Percentiles rank a stretch among this genome's conserved stretches.
These are phyloP conservation scores for Antechinus flavipes DNA, from an alignment of 2,113 vertebrate genomes.

Conservation along the genomic window DNA sequence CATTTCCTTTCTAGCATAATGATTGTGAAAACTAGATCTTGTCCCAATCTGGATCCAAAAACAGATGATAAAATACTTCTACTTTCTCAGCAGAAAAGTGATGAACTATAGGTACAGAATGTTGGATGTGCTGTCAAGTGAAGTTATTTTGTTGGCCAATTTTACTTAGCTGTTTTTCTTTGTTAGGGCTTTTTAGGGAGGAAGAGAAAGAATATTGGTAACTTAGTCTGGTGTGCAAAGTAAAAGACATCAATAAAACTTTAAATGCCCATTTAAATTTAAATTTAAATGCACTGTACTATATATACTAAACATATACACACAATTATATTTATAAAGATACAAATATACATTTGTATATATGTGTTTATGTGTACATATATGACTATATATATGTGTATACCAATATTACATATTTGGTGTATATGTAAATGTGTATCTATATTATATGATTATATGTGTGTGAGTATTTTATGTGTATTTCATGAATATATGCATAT, in stretches of 20 bases:
- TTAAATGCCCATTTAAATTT: not conserved
- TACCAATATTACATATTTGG: not conserved
- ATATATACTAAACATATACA: not conserved
- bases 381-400: not conserved
- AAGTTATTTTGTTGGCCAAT: not conserved
- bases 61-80: not conserved
- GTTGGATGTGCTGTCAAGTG: not conserved
- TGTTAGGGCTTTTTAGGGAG: not conserved
- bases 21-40: not conserved
- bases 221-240: not conserved
- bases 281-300: not conserved
- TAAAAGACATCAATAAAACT: not conserved
- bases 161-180: not conserved
- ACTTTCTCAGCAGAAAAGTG: not conserved
- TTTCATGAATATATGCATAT: not conserved
- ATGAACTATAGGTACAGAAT: not conserved
- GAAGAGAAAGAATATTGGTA: not conserved
- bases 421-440: not conserved
- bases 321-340: not conserved
- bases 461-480: no score
- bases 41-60: not conserved
- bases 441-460: not conserved
- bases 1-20: not conserved
- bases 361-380: not conserved
- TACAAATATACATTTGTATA: not conserved